Evolutionary conservation across 1,140 invertebrate species (phyloP).

Genomic region (Drosophila guanche): DNA sequence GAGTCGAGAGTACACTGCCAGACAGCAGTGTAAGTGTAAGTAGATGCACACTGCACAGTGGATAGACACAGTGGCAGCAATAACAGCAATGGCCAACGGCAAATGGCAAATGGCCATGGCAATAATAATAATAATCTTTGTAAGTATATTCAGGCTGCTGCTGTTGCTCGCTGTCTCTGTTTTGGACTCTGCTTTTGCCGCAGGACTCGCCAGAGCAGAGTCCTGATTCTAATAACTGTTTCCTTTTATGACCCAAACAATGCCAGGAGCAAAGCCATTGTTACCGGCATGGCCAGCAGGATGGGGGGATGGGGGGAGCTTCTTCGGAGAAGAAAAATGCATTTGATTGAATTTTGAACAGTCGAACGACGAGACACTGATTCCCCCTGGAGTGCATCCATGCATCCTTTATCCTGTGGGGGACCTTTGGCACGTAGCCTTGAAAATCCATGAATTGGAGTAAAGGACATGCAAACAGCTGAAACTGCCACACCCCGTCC

Average conservation of each 20-base stretch:
- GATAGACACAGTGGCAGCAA: slow-evolving; percentile 31
- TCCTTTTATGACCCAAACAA: slow-evolving; percentile 61
- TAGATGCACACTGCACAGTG: slow-evolving; percentile 4
- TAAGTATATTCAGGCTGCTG: slow-evolving; percentile 16
- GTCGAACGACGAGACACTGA: slow-evolving; percentile 19
- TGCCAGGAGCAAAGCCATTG: background rate
- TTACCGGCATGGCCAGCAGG: too few relatives aligned
- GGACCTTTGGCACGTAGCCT: slow-evolving; percentile 29
- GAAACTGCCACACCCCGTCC: background rate
- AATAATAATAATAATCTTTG: slow-evolving; percentile 47
- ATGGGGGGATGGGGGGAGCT: too few relatives aligned
- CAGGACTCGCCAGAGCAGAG: slow-evolving; percentile 12
- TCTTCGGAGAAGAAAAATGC: slow-evolving; percentile 37
- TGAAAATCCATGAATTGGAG: slow-evolving; percentile 10
- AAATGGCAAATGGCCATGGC: slow-evolving; percentile 10
- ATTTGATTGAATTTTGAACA: slow-evolving; percentile 74
- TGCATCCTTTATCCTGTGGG: slow-evolving; percentile 6
- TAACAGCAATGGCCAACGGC: slow-evolving; percentile 9
- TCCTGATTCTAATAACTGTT: slow-evolving; percentile 57
- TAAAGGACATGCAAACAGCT: slow-evolving; percentile 21
- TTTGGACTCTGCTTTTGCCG: background rate
- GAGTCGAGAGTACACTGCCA: slow-evolving; percentile 20
- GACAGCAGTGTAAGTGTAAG: slow-evolving; percentile 6
- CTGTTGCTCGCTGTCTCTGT: background rate
- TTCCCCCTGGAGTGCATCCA: slow-evolving; percentile 1